A percentile compares a stretch with the other conserved stretches of the same genome.
Evolutionary conservation across 2,113 vertebrate genomes (phyloP).

Genomic region (Zosterops hypoxanthus): DNA sequence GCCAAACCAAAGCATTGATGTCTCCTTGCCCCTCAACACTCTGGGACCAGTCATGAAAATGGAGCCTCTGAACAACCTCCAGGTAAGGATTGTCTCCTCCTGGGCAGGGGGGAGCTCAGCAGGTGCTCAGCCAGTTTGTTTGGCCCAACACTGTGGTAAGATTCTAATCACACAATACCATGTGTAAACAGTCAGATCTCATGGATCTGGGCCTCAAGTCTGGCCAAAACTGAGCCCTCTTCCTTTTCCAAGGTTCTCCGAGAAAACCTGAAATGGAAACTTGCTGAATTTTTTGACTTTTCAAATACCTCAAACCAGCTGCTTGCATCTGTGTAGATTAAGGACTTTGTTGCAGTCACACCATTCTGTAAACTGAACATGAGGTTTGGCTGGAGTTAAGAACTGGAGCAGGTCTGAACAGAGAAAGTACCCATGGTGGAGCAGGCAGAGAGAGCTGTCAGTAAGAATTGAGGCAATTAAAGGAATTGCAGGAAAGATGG

Average conservation of each 20-base stretch:
- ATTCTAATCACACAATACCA: neutral
- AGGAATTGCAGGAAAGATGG: neutral
- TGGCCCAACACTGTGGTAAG: neutral
- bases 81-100: constrained; percentile 73
- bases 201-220: neutral
- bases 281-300: neutral
- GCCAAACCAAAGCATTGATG: constrained; percentile 96
- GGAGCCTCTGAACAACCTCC: constrained; percentile 98
- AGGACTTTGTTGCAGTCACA: neutral
- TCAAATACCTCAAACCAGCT: neutral
- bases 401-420: neutral
- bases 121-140: neutral
- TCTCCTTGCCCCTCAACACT: constrained; percentile 95
- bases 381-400: neutral
- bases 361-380: neutral
- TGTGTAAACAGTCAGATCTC: neutral
- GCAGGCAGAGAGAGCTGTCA: neutral
- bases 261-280: neutral
- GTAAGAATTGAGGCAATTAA: neutral
- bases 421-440: neutral
- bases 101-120: neutral
- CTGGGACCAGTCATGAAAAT: constrained; percentile 99
- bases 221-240: neutral
- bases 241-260: neutral
- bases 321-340: neutral